These are phyloP conservation scores for Tinamus guttatus DNA, from an alignment of 2,113 vertebrate species.

Conservation along the genomic window DNA sequence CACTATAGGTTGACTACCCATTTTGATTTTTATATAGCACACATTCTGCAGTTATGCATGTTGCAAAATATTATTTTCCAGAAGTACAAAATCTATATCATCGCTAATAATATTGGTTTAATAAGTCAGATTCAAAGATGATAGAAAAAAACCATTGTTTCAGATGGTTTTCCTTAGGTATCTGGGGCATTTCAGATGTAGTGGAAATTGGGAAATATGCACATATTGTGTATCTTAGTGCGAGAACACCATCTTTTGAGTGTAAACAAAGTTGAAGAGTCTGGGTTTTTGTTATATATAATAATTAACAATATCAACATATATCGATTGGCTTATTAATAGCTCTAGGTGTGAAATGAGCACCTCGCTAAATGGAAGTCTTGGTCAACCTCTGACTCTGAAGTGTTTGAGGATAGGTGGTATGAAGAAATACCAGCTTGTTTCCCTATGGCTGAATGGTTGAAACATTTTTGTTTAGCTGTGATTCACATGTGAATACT, in stretches of 20 bases:
- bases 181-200: background rate
- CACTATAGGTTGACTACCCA: slow-evolving; percentile 1
- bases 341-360: slow-evolving; percentile 76
- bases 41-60: slow-evolving; percentile 9
- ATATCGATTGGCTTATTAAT: slow-evolving; percentile 50
- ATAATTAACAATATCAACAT: too few relatives aligned
- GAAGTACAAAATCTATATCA: background rate
- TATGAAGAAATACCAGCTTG: slow-evolving; percentile 71
- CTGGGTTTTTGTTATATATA: slow-evolving; percentile 54
- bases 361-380: slow-evolving; percentile 78
- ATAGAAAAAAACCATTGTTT: background rate
- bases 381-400: slow-evolving; percentile 79
- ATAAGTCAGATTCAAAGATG: background rate
- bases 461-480: slow-evolving; percentile 81
- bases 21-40: slow-evolving; percentile 11
- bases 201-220: background rate
- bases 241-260: slow-evolving; percentile 61
- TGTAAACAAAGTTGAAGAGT: slow-evolving; percentile 31
- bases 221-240: background rate
- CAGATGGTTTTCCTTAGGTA: background rate
- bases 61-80: background rate
- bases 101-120: background rate
- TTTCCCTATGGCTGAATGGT: slow-evolving; percentile 81
- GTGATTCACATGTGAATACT: slow-evolving; percentile 79
- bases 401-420: slow-evolving; percentile 80